phyloP scores from a whole-genome alignment of 2,888 invertebrate genomes.

The Acanthosepion esculentum region DNA sequence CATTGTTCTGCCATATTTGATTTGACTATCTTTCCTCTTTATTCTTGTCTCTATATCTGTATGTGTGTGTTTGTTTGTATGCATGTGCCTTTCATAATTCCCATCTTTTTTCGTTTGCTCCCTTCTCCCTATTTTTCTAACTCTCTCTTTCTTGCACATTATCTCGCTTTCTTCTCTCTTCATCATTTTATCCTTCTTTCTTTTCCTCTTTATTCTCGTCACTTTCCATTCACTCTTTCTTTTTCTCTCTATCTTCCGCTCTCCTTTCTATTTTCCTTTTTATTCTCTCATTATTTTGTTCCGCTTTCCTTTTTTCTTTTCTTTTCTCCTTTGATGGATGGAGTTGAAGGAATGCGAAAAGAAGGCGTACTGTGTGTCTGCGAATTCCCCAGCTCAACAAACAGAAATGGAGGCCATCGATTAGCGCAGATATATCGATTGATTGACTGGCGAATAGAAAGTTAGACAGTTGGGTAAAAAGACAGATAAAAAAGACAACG shows the following conservation, averaged over 20 bases:
- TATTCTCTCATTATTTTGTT: not conserved
- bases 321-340: not conserved
- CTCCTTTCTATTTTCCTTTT: no score
- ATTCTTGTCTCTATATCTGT: no score
- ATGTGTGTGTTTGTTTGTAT: no score
- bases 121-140: no score
- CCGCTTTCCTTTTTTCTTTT: not conserved
- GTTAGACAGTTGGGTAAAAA: not conserved
- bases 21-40: no score
- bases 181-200: not conserved
- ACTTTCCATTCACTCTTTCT: not conserved
- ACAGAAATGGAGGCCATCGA: not conserved
- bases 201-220: not conserved
- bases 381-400: not conserved
- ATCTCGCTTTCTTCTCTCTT: no score
- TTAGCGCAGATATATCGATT: not conserved
- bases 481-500: no score
- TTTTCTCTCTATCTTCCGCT: not conserved
- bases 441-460: not conserved
- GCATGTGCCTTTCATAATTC: no score
- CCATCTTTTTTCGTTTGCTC: no score
- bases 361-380: not conserved
- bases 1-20: no score
- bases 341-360: not conserved
- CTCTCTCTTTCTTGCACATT: no score